phyloP scores from a whole-genome alignment of 2,797 vertebrate genomes.

The Rhinichthys osculus region DNA sequence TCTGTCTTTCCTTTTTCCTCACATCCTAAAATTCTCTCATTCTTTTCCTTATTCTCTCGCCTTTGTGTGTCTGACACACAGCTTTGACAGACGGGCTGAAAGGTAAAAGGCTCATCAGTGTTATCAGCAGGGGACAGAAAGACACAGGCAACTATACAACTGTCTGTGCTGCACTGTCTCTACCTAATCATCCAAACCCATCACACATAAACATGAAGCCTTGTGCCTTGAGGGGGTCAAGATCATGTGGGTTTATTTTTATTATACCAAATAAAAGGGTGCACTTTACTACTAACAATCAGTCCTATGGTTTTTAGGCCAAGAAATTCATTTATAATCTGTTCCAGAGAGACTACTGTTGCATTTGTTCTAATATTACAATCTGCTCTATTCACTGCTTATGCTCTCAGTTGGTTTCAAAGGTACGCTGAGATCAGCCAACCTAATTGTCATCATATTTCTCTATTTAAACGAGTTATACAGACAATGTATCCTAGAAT shows the following conservation, averaged over 20 bases:
- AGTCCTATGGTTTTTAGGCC: background rate
- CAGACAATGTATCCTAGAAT: background rate
- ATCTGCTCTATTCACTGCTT: constrained; percentile 11
- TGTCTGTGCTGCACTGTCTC: constrained; percentile 21
- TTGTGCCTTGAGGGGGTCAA: background rate
- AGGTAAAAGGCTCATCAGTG: constrained; percentile 55
- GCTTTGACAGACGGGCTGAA: constrained; percentile 47
- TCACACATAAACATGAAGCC: background rate
- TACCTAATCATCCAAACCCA: constrained; percentile 30
- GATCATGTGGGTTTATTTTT: constrained; percentile 17
- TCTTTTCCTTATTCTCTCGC: constrained; percentile 33
- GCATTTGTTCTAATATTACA: constrained; percentile 25
- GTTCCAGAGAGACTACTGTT: background rate
- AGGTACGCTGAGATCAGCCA: constrained; percentile 19
- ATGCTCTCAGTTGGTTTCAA: constrained; percentile 26
- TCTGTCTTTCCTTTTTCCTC: constrained; percentile 19
- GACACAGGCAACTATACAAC: constrained; percentile 33
- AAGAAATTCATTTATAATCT: background rate
- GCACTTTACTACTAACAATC: background rate
- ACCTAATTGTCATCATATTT: constrained; percentile 34
- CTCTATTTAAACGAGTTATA: constrained; percentile 28
- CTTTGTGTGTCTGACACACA: constrained; percentile 48
- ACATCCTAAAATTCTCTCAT: background rate
- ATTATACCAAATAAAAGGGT: background rate
- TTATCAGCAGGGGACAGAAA: constrained; percentile 58